Percentiles rank a stretch among this genome's conserved stretches.
These are phyloP conservation scores for Saturnia japonica DNA, from an alignment of 2,888 invertebrate species.

Conservation along the genomic window DNA sequence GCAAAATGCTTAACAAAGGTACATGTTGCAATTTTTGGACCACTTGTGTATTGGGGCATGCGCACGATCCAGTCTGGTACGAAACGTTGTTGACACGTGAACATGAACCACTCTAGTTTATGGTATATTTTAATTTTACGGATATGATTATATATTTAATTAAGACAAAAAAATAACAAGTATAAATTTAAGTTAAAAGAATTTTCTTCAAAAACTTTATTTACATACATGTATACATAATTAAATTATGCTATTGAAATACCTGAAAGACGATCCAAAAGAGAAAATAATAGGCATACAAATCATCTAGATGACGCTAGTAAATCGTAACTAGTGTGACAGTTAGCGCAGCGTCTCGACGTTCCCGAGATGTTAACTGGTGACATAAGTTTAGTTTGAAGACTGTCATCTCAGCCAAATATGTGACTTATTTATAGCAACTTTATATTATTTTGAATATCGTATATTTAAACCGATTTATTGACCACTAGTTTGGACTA, in stretches of 20 bases:
- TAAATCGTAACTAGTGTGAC: constrained; percentile 2
- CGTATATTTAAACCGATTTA: background rate
- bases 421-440: background rate
- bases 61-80: background rate
- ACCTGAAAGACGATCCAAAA: background rate
- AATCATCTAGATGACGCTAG: background rate
- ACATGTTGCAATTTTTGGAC: background rate
- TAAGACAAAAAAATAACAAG: background rate
- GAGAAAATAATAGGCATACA: constrained; percentile 5
- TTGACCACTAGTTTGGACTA: background rate
- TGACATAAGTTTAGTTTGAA: background rate
- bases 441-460: background rate
- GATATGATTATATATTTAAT: background rate
- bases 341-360: constrained; percentile 5
- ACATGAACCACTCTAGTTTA: background rate
- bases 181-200: background rate
- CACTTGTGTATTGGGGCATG: background rate
- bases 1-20: background rate
- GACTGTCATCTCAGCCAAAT: background rate
- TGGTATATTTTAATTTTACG: background rate
- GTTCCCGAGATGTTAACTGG: constrained; percentile 5
- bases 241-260: background rate
- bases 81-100: too few relatives aligned
- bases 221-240: background rate
- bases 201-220: background rate